Percentiles rank a stretch among this genome's conserved stretches.
Conservation (phyloP, 2,113 vertebrate species). For the Mus spicilegus region DNA sequence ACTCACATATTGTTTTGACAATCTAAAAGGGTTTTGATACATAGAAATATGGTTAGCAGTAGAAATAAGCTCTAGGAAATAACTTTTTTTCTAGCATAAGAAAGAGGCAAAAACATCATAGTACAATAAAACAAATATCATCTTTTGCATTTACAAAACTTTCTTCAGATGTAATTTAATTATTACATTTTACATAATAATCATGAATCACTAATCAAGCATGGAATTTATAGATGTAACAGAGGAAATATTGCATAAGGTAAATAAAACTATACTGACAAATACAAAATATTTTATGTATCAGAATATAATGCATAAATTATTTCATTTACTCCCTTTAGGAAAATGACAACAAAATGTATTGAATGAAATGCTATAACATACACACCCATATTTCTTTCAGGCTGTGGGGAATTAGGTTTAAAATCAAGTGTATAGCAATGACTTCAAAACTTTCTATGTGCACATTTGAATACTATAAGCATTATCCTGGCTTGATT, state of each 20-base stretch:
- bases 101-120: background rate
- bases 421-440: slow-evolving; percentile 50
- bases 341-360: background rate
- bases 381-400: background rate
- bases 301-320: background rate
- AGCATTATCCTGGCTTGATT: background rate
- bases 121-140: background rate
- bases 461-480: background rate
- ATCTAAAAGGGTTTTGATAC: background rate
- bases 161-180: slow-evolving; percentile 14
- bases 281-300: background rate
- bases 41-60: background rate
- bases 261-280: background rate
- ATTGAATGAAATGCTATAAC: background rate
- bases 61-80: background rate
- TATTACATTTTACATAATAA: background rate
- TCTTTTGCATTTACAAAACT: background rate
- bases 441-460: slow-evolving; percentile 11
- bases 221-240: background rate
- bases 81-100: background rate
- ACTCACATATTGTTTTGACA: slow-evolving; percentile 15
- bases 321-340: background rate
- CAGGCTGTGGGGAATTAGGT: background rate
- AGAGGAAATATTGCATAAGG: background rate
- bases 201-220: background rate